These are phyloP conservation scores for Acanthococcus lagerstroemiae DNA, from an alignment of 2,888 invertebrate species.

Conservation along the genomic window DNA sequence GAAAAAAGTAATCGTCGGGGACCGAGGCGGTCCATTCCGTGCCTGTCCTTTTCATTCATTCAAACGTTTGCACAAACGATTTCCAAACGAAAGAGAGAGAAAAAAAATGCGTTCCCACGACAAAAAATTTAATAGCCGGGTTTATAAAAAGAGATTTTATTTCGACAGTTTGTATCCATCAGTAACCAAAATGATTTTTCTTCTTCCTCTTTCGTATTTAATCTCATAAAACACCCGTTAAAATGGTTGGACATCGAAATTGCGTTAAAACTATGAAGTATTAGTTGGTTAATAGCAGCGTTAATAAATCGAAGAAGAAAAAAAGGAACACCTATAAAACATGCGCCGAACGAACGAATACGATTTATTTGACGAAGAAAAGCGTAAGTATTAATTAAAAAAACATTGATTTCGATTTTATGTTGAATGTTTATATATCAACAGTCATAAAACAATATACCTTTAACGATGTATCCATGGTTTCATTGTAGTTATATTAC, in stretches of 20 bases:
- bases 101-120: neutral
- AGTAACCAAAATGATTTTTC: neutral
- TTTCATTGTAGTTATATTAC: constrained; percentile 22
- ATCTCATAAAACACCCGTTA: neutral
- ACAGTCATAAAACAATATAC: constrained; percentile 26
- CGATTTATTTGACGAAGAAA: constrained; percentile 14
- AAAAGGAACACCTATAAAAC: constrained; percentile 7
- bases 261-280: constrained; percentile 25
- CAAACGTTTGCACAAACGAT: neutral
- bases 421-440: constrained; percentile 19
- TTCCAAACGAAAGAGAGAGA: neutral
- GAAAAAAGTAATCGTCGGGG: too few species aligned
- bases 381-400: constrained; percentile 22
- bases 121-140: neutral
- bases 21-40: too few species aligned
- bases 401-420: constrained; percentile 23
- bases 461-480: constrained; percentile 22
- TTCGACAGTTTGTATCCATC: neutral
- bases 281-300: constrained; percentile 17
- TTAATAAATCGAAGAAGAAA: constrained; percentile 16
- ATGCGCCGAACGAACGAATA: constrained; percentile 2
- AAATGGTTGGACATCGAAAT: constrained; percentile 17
- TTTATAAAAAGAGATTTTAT: neutral
- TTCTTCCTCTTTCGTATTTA: too few species aligned
- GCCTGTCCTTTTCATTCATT: neutral